These are phyloP conservation scores for Notodonta dromedarius DNA, from an alignment of 2,888 invertebrate species.

Conservation along the genomic window DNA sequence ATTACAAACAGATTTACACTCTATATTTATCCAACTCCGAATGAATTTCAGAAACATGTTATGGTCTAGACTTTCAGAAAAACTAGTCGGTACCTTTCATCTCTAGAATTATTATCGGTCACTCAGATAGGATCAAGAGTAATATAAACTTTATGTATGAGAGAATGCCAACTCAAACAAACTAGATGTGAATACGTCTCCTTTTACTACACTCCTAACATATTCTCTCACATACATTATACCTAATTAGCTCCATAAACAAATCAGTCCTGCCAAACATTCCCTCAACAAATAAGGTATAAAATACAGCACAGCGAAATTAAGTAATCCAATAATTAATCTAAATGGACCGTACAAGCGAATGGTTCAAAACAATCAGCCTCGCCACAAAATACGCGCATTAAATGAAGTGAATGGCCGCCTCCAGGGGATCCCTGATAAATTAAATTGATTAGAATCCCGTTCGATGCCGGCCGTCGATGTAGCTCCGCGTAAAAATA, in stretches of 20 bases:
- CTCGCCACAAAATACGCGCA: conserved; percentile 84
- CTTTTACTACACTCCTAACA: conserved; percentile 2
- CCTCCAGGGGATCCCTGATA: conserved; percentile 83
- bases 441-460: conserved; percentile 85
- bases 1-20: conserved; percentile 19
- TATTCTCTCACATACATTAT: conserved; percentile 12
- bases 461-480: conserved; percentile 76
- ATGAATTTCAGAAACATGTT: too few species aligned
- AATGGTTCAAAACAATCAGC: conserved; percentile 85
- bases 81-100: not conserved
- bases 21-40: conserved; percentile 16
- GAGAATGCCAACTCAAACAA: not conserved
- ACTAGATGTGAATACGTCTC: not conserved
- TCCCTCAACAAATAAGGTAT: conserved; percentile 50
- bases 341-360: conserved; percentile 84
- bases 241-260: conserved; percentile 35
- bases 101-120: not conserved
- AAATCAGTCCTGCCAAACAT: conserved; percentile 37
- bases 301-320: conserved; percentile 76
- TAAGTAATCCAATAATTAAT: conserved; percentile 85
- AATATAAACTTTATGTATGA: not conserved
- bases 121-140: not conserved
- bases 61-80: not conserved
- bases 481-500: conserved; percentile 78
- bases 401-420: conserved; percentile 84